A percentile compares a stretch with the other conserved stretches of the same genome.
phyloP scores from a whole-genome alignment of 2,113 vertebrate species.

The Chaetodon auriga region DNA sequence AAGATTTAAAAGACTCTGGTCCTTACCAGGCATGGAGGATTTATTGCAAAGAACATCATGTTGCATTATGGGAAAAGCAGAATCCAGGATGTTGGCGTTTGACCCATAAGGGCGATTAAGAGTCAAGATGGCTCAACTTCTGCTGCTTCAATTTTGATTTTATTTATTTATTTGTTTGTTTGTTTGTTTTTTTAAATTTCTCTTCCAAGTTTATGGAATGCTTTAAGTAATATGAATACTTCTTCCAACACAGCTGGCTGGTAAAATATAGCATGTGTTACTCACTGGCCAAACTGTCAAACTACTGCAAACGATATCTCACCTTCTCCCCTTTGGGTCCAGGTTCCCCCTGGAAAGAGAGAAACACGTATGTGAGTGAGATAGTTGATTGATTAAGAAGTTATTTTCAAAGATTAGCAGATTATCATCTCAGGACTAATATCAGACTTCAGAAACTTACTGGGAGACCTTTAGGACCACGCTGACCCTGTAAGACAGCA shows the following conservation, averaged over 20 bases:
- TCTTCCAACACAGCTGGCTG: neutral
- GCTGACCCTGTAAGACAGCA: slow-evolving; percentile 80
- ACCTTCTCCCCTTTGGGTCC: slow-evolving; percentile 84
- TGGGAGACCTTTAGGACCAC: slow-evolving; percentile 82
- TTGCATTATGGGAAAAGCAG: neutral
- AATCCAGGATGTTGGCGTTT: neutral
- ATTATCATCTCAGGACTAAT: neutral
- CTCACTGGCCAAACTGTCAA: neutral
- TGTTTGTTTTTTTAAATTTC: too few relatives aligned
- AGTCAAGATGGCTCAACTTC: neutral
- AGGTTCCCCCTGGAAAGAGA: slow-evolving; percentile 88
- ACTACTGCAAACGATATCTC: slow-evolving; percentile 9
- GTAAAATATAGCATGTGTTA: too few relatives aligned
- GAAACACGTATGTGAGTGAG: neutral
- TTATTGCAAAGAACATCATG: neutral
- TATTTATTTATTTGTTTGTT: too few relatives aligned
- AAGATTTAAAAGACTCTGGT: neutral
- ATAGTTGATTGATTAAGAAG: slow-evolving; percentile 67
- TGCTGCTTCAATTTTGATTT: neutral
- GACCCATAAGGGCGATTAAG: neutral
- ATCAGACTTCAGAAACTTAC: slow-evolving; percentile 70
- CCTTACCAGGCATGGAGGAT: neutral
- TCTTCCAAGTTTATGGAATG: neutral
- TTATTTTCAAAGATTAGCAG: neutral
- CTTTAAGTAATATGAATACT: neutral